Percentiles rank a stretch among this genome's conserved stretches.
Conservation (phyloP, 2,797 vertebrate genomes). For the Aldrovandia affinis region DNA sequence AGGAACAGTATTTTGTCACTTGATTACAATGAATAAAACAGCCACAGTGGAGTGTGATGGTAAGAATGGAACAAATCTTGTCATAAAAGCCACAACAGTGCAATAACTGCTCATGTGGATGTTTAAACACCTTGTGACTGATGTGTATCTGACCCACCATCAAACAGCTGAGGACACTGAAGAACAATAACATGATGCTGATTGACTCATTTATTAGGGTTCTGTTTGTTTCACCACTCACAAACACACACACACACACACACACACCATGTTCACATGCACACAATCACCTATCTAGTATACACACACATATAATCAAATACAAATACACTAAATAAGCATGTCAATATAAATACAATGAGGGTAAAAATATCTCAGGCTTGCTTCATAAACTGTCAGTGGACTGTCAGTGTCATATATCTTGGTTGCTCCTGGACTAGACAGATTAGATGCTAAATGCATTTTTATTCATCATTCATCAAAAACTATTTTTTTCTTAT, state of each 20-base stretch:
- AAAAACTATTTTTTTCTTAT: no score
- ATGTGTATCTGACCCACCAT: conserved; percentile 64
- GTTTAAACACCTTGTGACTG: conserved; percentile 67
- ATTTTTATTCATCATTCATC: no score
- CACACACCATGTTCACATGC: not conserved
- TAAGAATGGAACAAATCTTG: not conserved
- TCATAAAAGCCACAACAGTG: not conserved
- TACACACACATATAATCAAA: no score
- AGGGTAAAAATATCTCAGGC: not conserved
- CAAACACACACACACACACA: not conserved
- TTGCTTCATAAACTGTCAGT: no score
- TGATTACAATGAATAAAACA: not conserved
- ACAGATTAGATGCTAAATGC: no score
- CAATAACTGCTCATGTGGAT: conserved; percentile 46
- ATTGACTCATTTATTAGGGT: conserved; percentile 7
- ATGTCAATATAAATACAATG: not conserved
- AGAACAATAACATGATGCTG: conserved; percentile 43
- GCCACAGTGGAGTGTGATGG: not conserved
- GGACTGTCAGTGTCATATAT: no score
- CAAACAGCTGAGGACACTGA: conserved; percentile 53
- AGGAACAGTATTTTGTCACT: not conserved
- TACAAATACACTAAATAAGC: not conserved
- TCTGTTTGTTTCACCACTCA: not conserved
- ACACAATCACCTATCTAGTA: not conserved
- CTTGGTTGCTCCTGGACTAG: no score